These are phyloP conservation scores for Bugulina stolonifera DNA, from an alignment of 2,888 invertebrate genomes.

Conservation along the genomic window DNA sequence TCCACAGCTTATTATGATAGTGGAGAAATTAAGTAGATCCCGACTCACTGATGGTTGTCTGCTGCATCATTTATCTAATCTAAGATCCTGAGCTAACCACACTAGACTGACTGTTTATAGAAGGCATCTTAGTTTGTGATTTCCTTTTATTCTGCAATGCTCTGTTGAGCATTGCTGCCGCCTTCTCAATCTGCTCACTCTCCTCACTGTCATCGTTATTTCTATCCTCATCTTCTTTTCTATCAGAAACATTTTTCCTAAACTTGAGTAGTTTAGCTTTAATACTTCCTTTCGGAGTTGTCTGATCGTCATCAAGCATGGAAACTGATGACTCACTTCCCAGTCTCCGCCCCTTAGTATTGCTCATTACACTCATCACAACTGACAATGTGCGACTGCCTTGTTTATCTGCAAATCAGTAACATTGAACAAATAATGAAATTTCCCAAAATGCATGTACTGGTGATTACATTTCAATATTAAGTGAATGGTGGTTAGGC, in stretches of 20 bases:
- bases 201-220: neutral
- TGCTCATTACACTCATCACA: neutral
- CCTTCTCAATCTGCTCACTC: slow-evolving; percentile 3
- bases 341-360: neutral
- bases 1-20: too few species aligned
- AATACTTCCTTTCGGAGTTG: neutral
- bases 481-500: too few species aligned
- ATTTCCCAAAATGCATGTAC: too few species aligned
- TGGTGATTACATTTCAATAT: too few species aligned
- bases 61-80: neutral
- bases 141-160: neutral
- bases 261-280: neutral
- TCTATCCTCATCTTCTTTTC: neutral
- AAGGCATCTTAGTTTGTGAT: neutral
- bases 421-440: too few species aligned
- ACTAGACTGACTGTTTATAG: neutral
- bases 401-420: neutral
- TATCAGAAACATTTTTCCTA: neutral
- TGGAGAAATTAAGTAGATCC: too few species aligned
- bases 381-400: neutral
- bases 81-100: neutral
- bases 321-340: neutral
- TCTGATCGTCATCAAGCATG: neutral
- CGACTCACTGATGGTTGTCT: too few species aligned
- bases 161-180: slow-evolving; percentile 10